Evolutionary conservation across 2,797 vertebrate species (phyloP).

Genomic region (Steatocranus sp.): DNA sequence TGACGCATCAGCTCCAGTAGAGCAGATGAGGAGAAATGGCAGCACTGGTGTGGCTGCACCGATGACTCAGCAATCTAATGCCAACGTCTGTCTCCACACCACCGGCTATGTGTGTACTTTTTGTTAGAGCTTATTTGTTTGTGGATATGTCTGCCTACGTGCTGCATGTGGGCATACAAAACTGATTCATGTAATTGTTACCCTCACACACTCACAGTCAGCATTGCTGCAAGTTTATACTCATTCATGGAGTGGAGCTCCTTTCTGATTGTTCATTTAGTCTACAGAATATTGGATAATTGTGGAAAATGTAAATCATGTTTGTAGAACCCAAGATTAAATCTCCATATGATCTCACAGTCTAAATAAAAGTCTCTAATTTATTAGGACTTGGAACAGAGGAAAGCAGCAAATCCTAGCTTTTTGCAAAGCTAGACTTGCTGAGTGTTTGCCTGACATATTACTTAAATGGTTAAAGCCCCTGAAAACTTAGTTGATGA

Average conservation of each 20-base stretch:
- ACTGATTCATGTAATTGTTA: constrained; percentile 36
- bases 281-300: not conserved
- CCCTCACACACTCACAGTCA: not conserved
- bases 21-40: constrained; percentile 55
- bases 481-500: not conserved
- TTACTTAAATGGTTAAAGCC: not conserved
- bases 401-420: not conserved
- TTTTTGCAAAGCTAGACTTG: not conserved
- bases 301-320: not conserved
- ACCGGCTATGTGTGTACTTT: not conserved
- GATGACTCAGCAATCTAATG: constrained; percentile 67
- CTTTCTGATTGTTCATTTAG: not conserved
- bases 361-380: not conserved
- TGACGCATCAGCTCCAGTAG: constrained; percentile 51
- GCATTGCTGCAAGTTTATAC: not conserved
- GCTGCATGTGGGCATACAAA: constrained; percentile 28
- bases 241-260: not conserved
- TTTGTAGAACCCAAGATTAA: not conserved
- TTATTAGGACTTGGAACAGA: not conserved
- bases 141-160: constrained; percentile 13
- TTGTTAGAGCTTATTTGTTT: not conserved
- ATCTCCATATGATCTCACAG: not conserved
- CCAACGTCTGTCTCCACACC: constrained; percentile 41
- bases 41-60: constrained; percentile 41
- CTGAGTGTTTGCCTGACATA: not conserved